A percentile compares a stretch with the other conserved stretches of the same genome.
phyloP scores from a whole-genome alignment of 2,888 invertebrate genomes.

The Hololepta plana region DNA sequence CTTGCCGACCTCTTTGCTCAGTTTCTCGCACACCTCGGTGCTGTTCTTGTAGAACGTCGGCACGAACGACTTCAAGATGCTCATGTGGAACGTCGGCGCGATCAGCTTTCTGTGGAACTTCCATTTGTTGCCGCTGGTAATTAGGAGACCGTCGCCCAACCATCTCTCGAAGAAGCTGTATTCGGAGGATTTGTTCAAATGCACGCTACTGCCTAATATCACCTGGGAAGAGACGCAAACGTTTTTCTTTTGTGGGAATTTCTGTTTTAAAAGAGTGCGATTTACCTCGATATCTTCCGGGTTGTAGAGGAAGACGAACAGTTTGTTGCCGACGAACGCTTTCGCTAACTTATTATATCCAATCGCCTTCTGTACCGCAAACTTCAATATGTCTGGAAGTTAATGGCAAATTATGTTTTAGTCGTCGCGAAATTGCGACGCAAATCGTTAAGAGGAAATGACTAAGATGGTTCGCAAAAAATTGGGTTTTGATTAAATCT shows the following conservation, averaged over 20 bases:
- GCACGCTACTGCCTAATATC: conserved; percentile 12
- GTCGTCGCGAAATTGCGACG: too few species aligned
- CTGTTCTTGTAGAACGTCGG: conserved; percentile 32
- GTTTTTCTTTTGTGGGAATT: neutral
- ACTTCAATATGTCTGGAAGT: too few species aligned
- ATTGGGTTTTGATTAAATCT: too few species aligned
- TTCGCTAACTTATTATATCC: conserved; percentile 10
- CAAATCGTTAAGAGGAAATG: too few species aligned
- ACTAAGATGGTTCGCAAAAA: too few species aligned
- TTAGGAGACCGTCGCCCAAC: conserved; percentile 13
- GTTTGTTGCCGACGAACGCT: conserved; percentile 11
- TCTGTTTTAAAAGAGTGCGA: neutral
- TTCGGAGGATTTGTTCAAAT: conserved; percentile 12
- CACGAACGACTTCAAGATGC: conserved; percentile 33
- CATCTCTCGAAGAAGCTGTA: conserved; percentile 13
- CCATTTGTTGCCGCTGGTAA: conserved; percentile 24
- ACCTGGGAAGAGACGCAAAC: conserved; percentile 8
- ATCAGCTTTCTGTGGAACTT: conserved; percentile 31
- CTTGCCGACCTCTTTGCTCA: conserved; percentile 25
- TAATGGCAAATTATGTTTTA: too few species aligned
- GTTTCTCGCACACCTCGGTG: conserved; percentile 21
- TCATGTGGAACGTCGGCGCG: conserved; percentile 33
- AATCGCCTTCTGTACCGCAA: conserved; percentile 6
- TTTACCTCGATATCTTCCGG: conserved; percentile 13
- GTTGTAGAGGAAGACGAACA: conserved; percentile 11